Percentiles rank a stretch among this genome's conserved stretches.
Conservation (phyloP, 2,797 vertebrate genomes). For the Typhlichthys subterraneus region DNA sequence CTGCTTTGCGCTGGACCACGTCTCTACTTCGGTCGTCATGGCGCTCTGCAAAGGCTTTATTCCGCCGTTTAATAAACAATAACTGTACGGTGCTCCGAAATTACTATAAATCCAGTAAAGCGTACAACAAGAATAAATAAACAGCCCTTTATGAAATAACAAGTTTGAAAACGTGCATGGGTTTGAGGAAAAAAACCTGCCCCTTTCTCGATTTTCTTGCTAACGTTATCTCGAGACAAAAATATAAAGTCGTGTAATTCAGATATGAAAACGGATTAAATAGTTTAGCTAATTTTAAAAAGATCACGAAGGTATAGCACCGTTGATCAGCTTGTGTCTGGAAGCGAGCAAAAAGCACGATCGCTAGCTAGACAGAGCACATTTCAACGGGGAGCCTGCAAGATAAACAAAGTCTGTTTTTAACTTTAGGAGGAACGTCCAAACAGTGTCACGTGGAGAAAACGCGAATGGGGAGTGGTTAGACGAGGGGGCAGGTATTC, state of each 20-base stretch:
- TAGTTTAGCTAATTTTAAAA: no score
- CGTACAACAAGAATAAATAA: conserved; percentile 15
- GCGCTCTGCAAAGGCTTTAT: conserved; percentile 51
- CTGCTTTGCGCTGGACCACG: conserved; percentile 63
- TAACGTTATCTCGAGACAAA: conserved; percentile 29
- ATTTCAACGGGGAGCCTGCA: conserved; percentile 58
- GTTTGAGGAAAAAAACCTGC: not conserved
- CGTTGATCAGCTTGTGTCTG: conserved; percentile 21
- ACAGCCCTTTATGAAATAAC: not conserved
- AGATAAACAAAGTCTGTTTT: conserved; percentile 83
- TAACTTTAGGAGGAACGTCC: conserved; percentile 74
- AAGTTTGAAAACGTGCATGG: not conserved
- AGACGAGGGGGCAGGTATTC: conserved; percentile 61
- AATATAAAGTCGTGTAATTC: conserved; percentile 4
- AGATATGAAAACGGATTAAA: conserved; percentile 5
- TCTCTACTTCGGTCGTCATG: conserved; percentile 81
- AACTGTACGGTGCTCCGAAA: conserved; percentile 32
- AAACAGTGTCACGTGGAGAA: conserved; percentile 66
- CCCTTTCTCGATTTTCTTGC: not conserved
- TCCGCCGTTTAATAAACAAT: conserved; percentile 29
- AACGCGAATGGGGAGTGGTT: conserved; percentile 63
- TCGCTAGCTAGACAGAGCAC: conserved; percentile 39
- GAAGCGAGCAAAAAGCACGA: not conserved
- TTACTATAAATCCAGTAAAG: conserved; percentile 32
- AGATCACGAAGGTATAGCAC: not conserved